Conservation (phyloP, 1,140 invertebrate species). For the Caenorhabditis briggsae region DNA sequence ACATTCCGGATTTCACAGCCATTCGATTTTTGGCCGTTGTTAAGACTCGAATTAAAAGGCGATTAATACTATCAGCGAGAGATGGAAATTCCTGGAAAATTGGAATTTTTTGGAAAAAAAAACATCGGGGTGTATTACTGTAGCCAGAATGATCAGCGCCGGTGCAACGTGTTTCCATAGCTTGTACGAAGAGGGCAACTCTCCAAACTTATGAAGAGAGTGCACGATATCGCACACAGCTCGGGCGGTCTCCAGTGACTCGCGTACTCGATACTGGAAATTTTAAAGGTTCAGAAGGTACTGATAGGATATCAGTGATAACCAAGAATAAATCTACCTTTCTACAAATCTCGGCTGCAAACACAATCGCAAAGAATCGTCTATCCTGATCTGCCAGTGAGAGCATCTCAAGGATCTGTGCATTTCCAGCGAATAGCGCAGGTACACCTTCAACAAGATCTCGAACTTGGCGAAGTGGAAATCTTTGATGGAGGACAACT, state of each 20-base stretch:
- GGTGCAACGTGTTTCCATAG: constrained; percentile 43
- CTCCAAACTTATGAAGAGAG: constrained; percentile 3
- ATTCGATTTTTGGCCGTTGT: constrained; percentile 15
- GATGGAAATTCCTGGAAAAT: constrained; percentile 39
- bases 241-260: not conserved
- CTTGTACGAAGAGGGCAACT: constrained; percentile 10
- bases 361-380: constrained; percentile 25
- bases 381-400: not conserved
- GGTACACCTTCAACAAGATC: constrained; percentile 23
- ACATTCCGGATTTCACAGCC: not conserved
- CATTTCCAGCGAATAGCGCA: not conserved
- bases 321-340: not conserved
- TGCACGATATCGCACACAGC: not conserved
- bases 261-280: constrained; percentile 28
- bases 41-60: not conserved
- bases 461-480: constrained; percentile 20
- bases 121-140: not conserved
- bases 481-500: not conserved
- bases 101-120: not conserved
- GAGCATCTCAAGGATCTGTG: constrained; percentile 1
- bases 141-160: constrained; percentile 15
- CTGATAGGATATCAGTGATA: not conserved
- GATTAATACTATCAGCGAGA: constrained; percentile 21
- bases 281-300: not conserved
- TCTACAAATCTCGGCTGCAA: constrained; percentile 24